A percentile compares a stretch with the other conserved stretches of the same genome.
Conservation (phyloP, 2,113 vertebrate species). For the Phrynocephalus versicolor region DNA sequence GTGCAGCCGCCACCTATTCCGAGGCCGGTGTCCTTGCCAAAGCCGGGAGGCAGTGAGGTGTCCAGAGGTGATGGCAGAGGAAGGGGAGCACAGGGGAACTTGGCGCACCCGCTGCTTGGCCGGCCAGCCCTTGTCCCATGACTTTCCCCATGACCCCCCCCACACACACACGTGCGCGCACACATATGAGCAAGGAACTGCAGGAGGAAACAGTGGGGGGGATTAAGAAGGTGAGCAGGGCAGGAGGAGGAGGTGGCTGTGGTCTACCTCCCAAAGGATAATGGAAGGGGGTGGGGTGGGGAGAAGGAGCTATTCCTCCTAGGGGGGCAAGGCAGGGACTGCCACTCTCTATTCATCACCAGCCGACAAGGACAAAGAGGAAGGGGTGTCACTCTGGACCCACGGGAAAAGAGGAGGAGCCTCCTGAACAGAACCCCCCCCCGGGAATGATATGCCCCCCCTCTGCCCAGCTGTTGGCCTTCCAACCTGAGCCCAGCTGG, state of each 20-base stretch:
- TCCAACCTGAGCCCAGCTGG: neutral
- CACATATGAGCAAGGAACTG: neutral
- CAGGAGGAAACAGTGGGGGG: slow-evolving; percentile 2
- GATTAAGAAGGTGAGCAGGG: neutral
- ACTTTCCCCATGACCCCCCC: neutral
- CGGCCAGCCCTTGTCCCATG: fast-evolving
- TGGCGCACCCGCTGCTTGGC: slow-evolving; percentile 4
- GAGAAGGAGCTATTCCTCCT: slow-evolving; percentile 29
- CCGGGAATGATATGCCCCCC: neutral
- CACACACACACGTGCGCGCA: too few relatives aligned
- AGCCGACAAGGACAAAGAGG: neutral
- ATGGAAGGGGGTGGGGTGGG: too few relatives aligned
- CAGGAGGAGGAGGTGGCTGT: neutral
- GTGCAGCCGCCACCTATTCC: neutral
- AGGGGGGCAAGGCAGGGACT: neutral
- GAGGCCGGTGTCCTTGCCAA: fast-evolving
- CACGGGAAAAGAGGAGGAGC: fast-evolving
- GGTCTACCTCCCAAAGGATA: neutral
- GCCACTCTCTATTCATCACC: neutral
- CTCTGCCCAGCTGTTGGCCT: neutral
- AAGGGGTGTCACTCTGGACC: too few relatives aligned
- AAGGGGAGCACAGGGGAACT: fast-evolving
- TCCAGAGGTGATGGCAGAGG: neutral
- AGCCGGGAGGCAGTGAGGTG: fast-evolving
- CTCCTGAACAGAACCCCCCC: neutral